These are phyloP conservation scores for Hippoglossus stenolepis DNA, from an alignment of 2,113 vertebrate genomes.

Conservation along the genomic window DNA sequence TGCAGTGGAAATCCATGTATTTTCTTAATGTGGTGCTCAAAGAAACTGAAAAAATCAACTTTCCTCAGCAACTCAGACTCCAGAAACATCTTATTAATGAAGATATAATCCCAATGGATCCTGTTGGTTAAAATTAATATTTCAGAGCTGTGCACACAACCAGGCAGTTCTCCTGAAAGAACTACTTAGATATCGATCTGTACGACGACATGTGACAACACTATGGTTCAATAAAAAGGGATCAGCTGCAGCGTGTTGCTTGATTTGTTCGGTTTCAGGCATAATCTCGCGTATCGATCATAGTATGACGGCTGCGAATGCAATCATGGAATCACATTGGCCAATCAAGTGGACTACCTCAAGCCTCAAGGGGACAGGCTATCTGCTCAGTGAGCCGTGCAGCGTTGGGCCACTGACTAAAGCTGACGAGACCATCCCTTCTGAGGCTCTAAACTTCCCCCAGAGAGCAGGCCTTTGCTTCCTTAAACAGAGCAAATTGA, in stretches of 20 bases:
- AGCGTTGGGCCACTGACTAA: constrained; percentile 59
- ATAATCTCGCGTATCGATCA: constrained; percentile 46
- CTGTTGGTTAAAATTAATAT: background rate
- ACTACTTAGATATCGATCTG: background rate
- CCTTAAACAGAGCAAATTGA: constrained; percentile 80
- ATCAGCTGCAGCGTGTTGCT: background rate
- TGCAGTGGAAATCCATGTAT: no score
- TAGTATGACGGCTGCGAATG: constrained; percentile 29
- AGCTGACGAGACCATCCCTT: constrained; percentile 61
- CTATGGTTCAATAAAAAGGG: background rate
- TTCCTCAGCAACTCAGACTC: no score
- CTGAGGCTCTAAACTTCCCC: constrained; percentile 61
- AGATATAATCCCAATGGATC: background rate
- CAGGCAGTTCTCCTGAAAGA: background rate
- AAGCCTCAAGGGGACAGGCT: constrained; percentile 32
- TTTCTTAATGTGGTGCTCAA: no score
- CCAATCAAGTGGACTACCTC: constrained; percentile 48
- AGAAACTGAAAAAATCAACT: no score
- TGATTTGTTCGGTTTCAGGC: constrained; percentile 16
- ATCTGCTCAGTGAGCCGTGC: constrained; percentile 38
- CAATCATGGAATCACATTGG: constrained; percentile 33
- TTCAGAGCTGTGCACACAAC: background rate
- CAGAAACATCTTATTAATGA: no score
- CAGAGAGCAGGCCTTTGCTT: constrained; percentile 65
- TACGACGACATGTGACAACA: background rate